phyloP scores from a whole-genome alignment of 2,113 vertebrate genomes.

The Tragulus kanchil region DNA sequence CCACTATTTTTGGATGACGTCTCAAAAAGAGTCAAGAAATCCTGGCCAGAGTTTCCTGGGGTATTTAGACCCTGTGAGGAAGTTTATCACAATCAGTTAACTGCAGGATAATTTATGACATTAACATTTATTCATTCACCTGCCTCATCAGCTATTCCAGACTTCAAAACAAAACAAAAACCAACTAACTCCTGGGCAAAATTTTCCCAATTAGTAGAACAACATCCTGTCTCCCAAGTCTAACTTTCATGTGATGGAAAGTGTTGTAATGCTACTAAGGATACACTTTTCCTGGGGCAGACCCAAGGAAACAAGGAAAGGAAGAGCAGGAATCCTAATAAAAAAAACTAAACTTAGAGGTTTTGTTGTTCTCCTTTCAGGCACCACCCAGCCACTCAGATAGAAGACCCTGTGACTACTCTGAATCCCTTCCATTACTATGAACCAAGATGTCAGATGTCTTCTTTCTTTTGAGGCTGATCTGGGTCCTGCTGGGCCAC shows the following conservation, averaged over 20 bases:
- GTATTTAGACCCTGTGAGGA: neutral
- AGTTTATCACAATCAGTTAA: neutral
- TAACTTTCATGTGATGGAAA: neutral
- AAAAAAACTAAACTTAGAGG: too few species aligned
- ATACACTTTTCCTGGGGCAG: neutral
- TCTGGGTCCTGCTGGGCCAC: neutral
- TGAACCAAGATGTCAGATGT: neutral
- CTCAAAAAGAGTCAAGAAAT: neutral
- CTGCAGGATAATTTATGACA: neutral
- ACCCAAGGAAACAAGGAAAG: neutral
- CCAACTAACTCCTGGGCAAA: neutral
- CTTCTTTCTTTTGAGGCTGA: slow-evolving; percentile 20
- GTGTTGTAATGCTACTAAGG: neutral
- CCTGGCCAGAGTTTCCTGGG: neutral
- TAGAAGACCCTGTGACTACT: neutral
- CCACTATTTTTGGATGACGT: neutral
- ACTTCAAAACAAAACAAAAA: neutral
- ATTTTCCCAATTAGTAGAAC: neutral
- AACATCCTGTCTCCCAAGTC: neutral
- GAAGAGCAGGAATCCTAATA: too few species aligned
- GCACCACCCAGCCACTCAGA: too few species aligned
- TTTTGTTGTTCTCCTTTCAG: too few species aligned
- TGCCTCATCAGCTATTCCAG: neutral
- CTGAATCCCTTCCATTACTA: neutral
- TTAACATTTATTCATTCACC: neutral